Evolutionary conservation across 2,888 invertebrate species (phyloP).

Genomic region (Cynaeus angustus): DNA sequence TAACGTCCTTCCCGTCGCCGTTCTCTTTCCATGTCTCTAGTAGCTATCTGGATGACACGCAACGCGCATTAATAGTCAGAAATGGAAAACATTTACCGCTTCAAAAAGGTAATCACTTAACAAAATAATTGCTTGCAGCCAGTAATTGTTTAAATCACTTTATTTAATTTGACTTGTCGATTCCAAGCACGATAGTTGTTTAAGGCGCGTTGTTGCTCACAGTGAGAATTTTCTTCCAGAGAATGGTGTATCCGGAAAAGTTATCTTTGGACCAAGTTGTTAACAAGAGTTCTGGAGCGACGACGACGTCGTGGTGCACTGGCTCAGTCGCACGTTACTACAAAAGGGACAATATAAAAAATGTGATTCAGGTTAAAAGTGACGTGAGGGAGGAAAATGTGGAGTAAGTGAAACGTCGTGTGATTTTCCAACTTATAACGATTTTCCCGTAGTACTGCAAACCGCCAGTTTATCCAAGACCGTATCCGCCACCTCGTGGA

Average conservation of each 20-base stretch:
- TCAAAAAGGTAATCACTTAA: slow-evolving; percentile 69
- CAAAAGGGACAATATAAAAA: slow-evolving; percentile 50
- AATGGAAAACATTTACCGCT: slow-evolving; percentile 70
- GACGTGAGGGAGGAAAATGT: slow-evolving; percentile 7
- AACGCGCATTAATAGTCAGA: slow-evolving; percentile 67
- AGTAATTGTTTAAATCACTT: slow-evolving; percentile 59
- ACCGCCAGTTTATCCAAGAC: slow-evolving; percentile 70
- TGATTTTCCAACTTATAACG: no score
- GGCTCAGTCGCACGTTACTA: slow-evolving; percentile 63
- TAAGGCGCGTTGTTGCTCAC: slow-evolving; percentile 11
- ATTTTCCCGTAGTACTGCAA: slow-evolving; percentile 59
- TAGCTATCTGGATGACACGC: slow-evolving; percentile 64
- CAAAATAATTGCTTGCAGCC: slow-evolving; percentile 49
- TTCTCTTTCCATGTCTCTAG: slow-evolving; percentile 39
- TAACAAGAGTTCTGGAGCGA: slow-evolving; percentile 64
- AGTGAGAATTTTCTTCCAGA: slow-evolving; percentile 54
- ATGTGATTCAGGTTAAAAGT: slow-evolving; percentile 3
- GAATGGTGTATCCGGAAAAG: slow-evolving; percentile 71
- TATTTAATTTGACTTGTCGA: slow-evolving; percentile 48
- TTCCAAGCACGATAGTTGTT: slow-evolving; percentile 34
- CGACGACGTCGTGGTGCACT: slow-evolving; percentile 67
- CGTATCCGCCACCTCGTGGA: slow-evolving; percentile 75
- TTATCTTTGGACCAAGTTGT: slow-evolving; percentile 66
- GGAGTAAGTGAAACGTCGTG: slow-evolving; percentile 37
- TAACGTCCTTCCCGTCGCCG: slow-evolving; percentile 36